Percentiles rank a stretch among this genome's conserved stretches.
phyloP scores from a whole-genome alignment of 2,113 vertebrate species.

The Eublepharis macularius region DNA sequence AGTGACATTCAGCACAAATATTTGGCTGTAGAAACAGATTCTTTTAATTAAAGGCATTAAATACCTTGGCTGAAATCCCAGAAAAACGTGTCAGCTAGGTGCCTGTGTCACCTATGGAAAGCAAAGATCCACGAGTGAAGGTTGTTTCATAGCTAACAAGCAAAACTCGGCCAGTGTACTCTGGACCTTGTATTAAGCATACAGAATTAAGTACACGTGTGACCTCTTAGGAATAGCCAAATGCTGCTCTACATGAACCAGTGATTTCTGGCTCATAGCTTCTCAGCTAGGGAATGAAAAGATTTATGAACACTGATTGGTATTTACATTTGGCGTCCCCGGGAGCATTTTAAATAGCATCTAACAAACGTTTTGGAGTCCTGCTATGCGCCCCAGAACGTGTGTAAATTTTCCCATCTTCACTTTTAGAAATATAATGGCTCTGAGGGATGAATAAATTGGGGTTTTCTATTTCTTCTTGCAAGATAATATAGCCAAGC shows the following conservation, averaged over 20 bases:
- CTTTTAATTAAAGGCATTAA: neutral
- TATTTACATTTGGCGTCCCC: neutral
- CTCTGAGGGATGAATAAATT: neutral
- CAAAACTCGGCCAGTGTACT: neutral
- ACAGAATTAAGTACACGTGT: neutral
- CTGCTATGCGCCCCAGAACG: neutral
- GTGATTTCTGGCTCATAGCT: slow-evolving; percentile 5
- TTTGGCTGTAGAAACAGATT: neutral
- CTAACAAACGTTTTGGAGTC: neutral
- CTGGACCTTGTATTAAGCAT: neutral
- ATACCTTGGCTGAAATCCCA: slow-evolving; percentile 9
- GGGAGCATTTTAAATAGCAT: slow-evolving; percentile 14
- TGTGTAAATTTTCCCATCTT: neutral
- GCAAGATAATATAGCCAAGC: neutral
- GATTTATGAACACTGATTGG: neutral
- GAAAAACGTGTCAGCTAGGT: neutral
- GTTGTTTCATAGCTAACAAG: neutral
- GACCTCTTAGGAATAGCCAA: neutral
- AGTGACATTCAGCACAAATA: neutral
- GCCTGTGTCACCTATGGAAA: neutral
- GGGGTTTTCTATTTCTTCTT: neutral
- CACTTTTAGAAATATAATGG: neutral
- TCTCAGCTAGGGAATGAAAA: neutral
- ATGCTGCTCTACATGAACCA: slow-evolving; percentile 19
- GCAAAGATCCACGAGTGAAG: neutral